phyloP scores from a whole-genome alignment of 2,113 vertebrate genomes.

The Dolichotis patagonum region DNA sequence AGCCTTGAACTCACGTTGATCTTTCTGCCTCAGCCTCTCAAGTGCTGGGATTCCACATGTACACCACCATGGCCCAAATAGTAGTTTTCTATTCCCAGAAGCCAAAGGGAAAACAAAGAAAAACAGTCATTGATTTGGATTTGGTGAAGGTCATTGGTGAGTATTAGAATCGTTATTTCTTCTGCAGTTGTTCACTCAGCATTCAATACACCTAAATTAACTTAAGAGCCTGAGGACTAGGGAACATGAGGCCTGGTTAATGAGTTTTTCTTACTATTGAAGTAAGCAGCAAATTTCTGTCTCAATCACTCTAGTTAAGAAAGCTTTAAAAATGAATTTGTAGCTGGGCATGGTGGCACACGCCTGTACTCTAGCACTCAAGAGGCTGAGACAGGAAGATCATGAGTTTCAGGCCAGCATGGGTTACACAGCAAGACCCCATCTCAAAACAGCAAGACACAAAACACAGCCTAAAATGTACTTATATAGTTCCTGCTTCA shows the following conservation, averaged over 20 bases:
- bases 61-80: not conserved
- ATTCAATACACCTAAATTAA: slow-evolving; percentile 4
- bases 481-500: slow-evolving; percentile 45
- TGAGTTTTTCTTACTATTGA: slow-evolving; percentile 3
- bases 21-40: not conserved
- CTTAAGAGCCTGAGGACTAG: not conserved
- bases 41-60: not conserved
- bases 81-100: not conserved
- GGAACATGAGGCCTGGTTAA: not conserved
- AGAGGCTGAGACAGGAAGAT: not conserved
- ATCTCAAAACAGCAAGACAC: not conserved
- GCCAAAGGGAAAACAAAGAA: not conserved
- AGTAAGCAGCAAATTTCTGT: slow-evolving; percentile 47
- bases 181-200: not conserved
- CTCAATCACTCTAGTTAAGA: slow-evolving; percentile 28
- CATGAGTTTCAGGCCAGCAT: not conserved
- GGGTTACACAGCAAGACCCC: not conserved
- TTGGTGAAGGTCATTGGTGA: slow-evolving; percentile 17
- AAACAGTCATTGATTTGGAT: slow-evolving; percentile 16
- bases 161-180: slow-evolving; percentile 32
- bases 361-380: not conserved
- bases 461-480: not conserved
- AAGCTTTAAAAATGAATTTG: slow-evolving; percentile 52
- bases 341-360: not conserved
- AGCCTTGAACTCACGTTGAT: not conserved